phyloP scores from a whole-genome alignment of 2,113 vertebrate genomes.

The Lagopus leucura region DNA sequence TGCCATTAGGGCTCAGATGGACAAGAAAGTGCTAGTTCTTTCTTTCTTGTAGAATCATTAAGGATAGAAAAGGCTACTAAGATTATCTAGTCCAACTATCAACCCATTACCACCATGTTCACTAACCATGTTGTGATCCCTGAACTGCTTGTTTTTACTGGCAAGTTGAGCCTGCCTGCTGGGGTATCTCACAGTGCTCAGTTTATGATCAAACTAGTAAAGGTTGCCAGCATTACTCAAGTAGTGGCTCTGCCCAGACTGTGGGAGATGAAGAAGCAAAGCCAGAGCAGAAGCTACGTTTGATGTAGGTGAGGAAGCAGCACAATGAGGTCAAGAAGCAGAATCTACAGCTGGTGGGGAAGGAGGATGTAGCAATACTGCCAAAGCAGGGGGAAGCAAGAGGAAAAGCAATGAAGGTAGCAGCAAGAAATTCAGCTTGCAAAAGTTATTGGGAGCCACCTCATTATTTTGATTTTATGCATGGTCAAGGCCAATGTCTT shows the following conservation, averaged over 20 bases:
- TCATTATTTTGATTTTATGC: background rate
- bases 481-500: background rate
- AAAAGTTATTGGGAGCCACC: background rate
- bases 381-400: background rate
- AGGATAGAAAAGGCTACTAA: too few species aligned
- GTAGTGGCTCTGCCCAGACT: accelerated
- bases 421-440: background rate
- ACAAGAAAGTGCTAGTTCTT: background rate
- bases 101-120: too few species aligned
- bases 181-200: accelerated
- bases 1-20: background rate
- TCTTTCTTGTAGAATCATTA: too few species aligned
- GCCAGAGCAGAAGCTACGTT: background rate
- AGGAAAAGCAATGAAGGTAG: background rate
- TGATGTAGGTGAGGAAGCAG: background rate
- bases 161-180: background rate
- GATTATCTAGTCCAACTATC: too few species aligned
- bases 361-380: background rate
- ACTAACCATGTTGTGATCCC: background rate
- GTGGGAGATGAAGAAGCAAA: background rate
- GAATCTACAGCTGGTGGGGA: background rate
- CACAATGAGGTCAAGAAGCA: background rate
- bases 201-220: background rate
- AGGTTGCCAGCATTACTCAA: background rate
- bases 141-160: background rate